These are phyloP conservation scores for Pardalotus punctatus DNA, from an alignment of 2,113 vertebrate genomes.

Conservation along the genomic window DNA sequence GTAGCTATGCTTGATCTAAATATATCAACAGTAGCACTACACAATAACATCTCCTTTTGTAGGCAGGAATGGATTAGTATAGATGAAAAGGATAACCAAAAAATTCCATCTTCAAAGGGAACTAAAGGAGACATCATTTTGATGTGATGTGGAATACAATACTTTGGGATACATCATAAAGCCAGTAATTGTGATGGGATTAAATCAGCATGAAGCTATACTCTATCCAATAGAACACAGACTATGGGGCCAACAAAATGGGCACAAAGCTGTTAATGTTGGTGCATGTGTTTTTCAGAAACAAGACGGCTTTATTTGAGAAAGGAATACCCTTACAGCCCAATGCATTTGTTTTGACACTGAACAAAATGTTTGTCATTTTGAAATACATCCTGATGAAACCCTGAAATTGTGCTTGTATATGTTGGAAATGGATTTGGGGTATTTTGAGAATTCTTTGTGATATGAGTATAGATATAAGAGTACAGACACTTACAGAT, in stretches of 20 bases:
- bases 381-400: background rate
- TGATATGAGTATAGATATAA: background rate
- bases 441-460: background rate
- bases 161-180: background rate
- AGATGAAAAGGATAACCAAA: background rate
- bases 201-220: background rate
- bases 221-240: background rate
- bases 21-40: background rate
- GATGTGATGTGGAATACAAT: background rate
- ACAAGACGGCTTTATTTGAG: background rate
- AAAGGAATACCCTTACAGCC: background rate
- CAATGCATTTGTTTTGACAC: background rate
- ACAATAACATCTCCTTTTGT: background rate
- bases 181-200: background rate
- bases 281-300: background rate
- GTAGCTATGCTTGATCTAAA: background rate
- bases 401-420: background rate
- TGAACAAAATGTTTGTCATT: background rate
- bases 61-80: background rate
- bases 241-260: background rate
- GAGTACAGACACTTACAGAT: background rate
- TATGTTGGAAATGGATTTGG: background rate
- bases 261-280: background rate
- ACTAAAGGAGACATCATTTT: background rate
- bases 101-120: background rate